A percentile compares a stretch with the other conserved stretches of the same genome.
Conservation (phyloP, 2,113 vertebrate genomes). For the Mesembrinibis cayennensis region DNA sequence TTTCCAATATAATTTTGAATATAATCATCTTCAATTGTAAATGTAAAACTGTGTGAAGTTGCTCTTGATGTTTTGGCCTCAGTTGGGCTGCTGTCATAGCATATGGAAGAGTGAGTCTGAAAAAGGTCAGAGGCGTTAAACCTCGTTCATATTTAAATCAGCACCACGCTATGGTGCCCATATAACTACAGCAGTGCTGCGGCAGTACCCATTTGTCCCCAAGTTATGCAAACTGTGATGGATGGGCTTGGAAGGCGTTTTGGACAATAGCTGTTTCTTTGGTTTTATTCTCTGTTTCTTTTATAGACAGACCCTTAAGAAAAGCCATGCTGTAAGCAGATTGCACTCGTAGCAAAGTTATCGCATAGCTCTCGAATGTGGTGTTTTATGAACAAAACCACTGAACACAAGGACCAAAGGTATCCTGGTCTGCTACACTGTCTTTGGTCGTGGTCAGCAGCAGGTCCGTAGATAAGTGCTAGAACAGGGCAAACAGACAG, state of each 20-base stretch:
- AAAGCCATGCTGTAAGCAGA: not conserved
- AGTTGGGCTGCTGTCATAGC: not conserved
- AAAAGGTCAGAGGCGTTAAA: not conserved
- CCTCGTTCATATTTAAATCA: not conserved
- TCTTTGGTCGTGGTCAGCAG: not conserved
- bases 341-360: not conserved
- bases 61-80: not conserved
- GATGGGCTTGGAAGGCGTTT: not conserved
- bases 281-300: not conserved
- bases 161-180: not conserved
- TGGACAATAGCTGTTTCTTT: not conserved
- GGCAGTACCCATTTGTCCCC: not conserved
- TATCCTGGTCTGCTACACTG: not conserved
- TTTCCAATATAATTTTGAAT: not conserved
- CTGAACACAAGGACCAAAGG: not conserved
- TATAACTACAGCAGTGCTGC: not conserved
- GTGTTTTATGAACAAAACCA: not conserved
- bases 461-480: not conserved
- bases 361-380: accelerated
- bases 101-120: not conserved
- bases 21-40: not conserved
- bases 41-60: not conserved
- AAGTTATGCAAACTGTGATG: not conserved
- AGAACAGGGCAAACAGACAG: not conserved
- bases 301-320: not conserved